A percentile compares a stretch with the other conserved stretches of the same genome.
Evolutionary conservation across 2,888 invertebrate genomes (phyloP).

Genomic region (Thereva unica): DNA sequence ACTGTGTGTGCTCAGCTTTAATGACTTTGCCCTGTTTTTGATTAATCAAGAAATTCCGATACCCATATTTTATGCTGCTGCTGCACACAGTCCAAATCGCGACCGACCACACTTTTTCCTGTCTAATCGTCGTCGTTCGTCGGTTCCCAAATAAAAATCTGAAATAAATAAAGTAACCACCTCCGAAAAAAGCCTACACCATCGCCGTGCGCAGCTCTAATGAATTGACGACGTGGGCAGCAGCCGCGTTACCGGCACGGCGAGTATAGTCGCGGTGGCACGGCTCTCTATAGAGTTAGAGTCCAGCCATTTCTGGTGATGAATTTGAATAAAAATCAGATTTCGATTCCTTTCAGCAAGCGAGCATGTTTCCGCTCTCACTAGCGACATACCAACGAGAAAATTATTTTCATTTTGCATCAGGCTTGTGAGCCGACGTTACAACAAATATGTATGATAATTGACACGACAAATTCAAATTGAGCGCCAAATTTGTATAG

Average conservation of each 20-base stretch:
- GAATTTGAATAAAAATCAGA: constrained; percentile 41
- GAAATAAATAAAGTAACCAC: constrained; percentile 19
- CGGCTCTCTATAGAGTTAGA: neutral
- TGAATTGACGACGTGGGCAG: constrained; percentile 33
- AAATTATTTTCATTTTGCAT: no score
- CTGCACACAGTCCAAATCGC: neutral
- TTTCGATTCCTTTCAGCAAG: constrained; percentile 37
- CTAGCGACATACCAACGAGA: neutral
- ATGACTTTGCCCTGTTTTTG: constrained; percentile 10
- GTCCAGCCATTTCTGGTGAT: constrained; percentile 19
- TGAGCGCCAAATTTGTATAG: no score
- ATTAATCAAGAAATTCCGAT: constrained; percentile 4
- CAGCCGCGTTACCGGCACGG: neutral
- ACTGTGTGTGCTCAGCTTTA: neutral
- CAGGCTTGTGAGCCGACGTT: no score
- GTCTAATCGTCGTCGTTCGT: no score
- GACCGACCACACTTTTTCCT: no score
- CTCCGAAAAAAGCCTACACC: constrained; percentile 31
- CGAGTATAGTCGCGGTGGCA: neutral
- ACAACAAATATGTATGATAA: no score
- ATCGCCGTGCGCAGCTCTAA: constrained; percentile 13
- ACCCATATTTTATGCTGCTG: neutral
- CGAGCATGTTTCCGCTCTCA: constrained; percentile 22
- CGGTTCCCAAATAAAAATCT: constrained; percentile 1
- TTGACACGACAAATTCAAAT: no score